A percentile compares a stretch with the other conserved stretches of the same genome.
Evolutionary conservation across 1,140 invertebrate species (phyloP).

Genomic region (Zaprionus capensis): DNA sequence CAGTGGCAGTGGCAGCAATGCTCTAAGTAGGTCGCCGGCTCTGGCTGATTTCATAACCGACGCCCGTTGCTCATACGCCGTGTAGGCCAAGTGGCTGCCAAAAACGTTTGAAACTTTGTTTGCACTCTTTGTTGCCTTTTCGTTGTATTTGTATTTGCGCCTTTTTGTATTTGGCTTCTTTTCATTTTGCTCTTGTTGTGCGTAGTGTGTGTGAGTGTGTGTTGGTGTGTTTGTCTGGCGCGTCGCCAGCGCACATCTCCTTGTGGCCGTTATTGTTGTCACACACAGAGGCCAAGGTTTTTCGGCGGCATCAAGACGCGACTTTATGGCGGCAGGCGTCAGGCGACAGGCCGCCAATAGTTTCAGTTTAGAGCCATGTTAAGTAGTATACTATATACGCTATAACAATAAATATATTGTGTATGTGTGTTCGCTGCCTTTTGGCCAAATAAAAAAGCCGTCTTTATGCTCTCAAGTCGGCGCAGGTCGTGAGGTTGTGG

Average conservation of each 20-base stretch:
- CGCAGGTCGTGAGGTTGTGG: conserved; percentile 20
- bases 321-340: conserved; percentile 66
- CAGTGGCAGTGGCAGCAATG: neutral
- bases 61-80: conserved; percentile 37
- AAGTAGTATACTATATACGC: conserved; percentile 28
- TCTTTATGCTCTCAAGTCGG: conserved; percentile 25
- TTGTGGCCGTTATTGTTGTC: conserved; percentile 60
- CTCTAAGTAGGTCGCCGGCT: conserved; percentile 39
- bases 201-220: neutral
- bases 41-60: conserved; percentile 36
- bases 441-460: conserved; percentile 35
- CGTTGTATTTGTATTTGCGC: conserved; percentile 23
- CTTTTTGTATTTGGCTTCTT: conserved; percentile 26
- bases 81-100: conserved; percentile 41
- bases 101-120: conserved; percentile 54
- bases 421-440: neutral
- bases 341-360: conserved; percentile 63
- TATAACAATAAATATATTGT: conserved; percentile 26
- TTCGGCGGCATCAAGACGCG: conserved; percentile 72
- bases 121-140: conserved; percentile 28
- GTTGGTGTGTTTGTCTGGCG: conserved; percentile 58
- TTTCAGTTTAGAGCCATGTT: conserved; percentile 54
- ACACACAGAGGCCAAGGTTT: conserved; percentile 69
- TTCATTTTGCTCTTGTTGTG: conserved; percentile 7
- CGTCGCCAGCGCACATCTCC: conserved; percentile 58